Percentiles rank a stretch among this genome's conserved stretches.
Conservation (phyloP, 2,113 vertebrate genomes). For the Carassius carassius region DNA sequence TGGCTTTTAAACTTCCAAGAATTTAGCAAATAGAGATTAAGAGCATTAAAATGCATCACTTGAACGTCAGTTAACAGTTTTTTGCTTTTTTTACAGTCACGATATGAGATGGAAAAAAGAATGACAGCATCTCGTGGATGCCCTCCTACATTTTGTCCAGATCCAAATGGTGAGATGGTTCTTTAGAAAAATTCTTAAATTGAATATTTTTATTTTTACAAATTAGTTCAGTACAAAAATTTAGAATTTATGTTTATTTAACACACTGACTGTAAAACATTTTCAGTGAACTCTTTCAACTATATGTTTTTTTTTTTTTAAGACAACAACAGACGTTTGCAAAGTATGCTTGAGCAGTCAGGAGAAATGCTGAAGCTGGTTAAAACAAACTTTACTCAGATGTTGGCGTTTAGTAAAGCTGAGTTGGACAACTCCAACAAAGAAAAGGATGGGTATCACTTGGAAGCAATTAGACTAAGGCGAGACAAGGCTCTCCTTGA, state of each 20-base stretch:
- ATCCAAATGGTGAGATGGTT: slow-evolving; percentile 30
- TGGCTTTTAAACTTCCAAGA: background rate
- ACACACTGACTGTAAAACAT: background rate
- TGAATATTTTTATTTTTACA: background rate
- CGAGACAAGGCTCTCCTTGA: slow-evolving; percentile 61
- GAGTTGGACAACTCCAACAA: slow-evolving; percentile 61
- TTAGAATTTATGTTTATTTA: background rate
- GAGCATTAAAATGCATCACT: background rate
- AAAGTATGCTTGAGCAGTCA: background rate
- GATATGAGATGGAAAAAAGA: slow-evolving; percentile 22
- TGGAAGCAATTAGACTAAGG: slow-evolving; percentile 69
- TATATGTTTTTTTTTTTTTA: background rate
- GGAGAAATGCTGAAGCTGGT: slow-evolving; percentile 56
- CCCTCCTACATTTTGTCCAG: background rate
- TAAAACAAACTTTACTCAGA: slow-evolving; percentile 71
- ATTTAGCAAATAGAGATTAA: background rate
- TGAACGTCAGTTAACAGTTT: background rate
- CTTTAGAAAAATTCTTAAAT: background rate
- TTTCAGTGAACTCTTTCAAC: background rate
- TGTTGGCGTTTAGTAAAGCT: slow-evolving; percentile 41
- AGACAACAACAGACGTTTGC: slow-evolving; percentile 21
- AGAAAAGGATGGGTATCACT: slow-evolving; percentile 59
- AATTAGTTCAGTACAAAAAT: background rate
- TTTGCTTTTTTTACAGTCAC: slow-evolving; percentile 15
- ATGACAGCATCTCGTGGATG: background rate